Base-by-base conservation (phyloP, 2,113 vertebrate genomes). In the Loxodonta africana region DNA sequence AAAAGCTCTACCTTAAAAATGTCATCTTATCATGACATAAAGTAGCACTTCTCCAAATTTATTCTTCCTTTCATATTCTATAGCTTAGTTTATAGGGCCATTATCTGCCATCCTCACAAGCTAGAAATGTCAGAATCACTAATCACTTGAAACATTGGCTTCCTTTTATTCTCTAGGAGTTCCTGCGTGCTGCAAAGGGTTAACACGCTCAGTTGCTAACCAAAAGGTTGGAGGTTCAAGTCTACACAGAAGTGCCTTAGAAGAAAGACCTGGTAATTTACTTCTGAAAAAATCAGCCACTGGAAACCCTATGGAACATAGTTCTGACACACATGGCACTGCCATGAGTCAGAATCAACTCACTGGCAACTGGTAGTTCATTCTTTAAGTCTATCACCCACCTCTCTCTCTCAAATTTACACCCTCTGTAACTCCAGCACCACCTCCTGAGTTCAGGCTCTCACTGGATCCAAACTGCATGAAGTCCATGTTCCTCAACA, bases 1-100 rank as follows among this genome's bases (percentile, higher is more conserved):
- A 88, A 41, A 37, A 48, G 21, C 20, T 87, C 20, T 87, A n/a
- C 63, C 26, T 92, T 80, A 88, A 89, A 83, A 89, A 83, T 82
- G 46, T 67, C n/a, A 78, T 63, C 44, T 73, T 23, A 44, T 33
- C 62, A 65, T 62, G 74, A 78, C 48, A 33, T 26, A 41, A 90
- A 88, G 3, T 33, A 26, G 30, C 17, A 44, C 2, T 63, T 28
- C 21, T 88, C 67, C 20, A 71, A 81, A 62, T 80, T 94, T 91
- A 62, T 74, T 93, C 26, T 86, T 90, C n/a, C 20, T 53, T 76
- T 85, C 46, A 15, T 48, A 37, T 37, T 80, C 26, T 89, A 8
- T 3, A 41, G 23, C 17, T 91, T 41, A 63, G 9, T 83, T 44
- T 44, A 30, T 48, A 71, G 21, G 63, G 46, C 17, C 7, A 53